These are phyloP conservation scores for Aculops lycopersici DNA, from an alignment of 1,140 invertebrate species.

Conservation along the genomic window DNA sequence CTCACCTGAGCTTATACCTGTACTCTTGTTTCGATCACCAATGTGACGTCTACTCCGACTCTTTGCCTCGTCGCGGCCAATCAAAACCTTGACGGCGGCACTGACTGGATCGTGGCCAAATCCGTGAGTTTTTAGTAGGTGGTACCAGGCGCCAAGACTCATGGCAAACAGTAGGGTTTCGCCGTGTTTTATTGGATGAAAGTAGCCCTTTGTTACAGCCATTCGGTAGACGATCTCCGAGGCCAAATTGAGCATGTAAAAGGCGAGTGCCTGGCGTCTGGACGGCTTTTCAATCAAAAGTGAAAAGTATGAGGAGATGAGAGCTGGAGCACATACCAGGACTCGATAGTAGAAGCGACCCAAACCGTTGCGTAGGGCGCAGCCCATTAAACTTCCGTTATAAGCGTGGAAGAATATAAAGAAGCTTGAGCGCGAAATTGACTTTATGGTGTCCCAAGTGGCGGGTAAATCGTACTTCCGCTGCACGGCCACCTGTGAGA, in stretches of 20 bases:
- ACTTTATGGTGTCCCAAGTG: constrained; percentile 25
- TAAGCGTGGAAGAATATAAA: constrained; percentile 39
- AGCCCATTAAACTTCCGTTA: constrained; percentile 32
- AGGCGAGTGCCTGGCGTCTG: constrained; percentile 27
- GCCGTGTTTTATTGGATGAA: constrained; percentile 26
- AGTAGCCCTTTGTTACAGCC: constrained; percentile 24
- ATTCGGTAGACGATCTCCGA: constrained; percentile 6
- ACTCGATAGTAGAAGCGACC: constrained; percentile 7
- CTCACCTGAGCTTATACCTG: too few species aligned
- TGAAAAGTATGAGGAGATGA: background rate
- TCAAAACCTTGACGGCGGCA: constrained; percentile 3
- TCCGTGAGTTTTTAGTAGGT: constrained; percentile 6
- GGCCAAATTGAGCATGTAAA: constrained; percentile 35
- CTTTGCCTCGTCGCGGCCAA: constrained; percentile 4
- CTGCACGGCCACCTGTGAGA: constrained; percentile 13
- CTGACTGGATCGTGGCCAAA: constrained; percentile 6
- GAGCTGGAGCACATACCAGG: constrained; percentile 2
- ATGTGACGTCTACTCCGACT: constrained; percentile 1
- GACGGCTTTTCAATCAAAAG: constrained; percentile 2
- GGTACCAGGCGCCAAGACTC: constrained; percentile 1
- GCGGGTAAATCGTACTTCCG: constrained; percentile 26
- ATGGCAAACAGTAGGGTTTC: constrained; percentile 16
- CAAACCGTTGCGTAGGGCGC: constrained; percentile 13
- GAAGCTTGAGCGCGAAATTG: constrained; percentile 34
- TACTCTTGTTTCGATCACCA: too few species aligned